Conservation (phyloP, 1,140 invertebrate genomes). For the Mycetomoellerius zeteki region DNA sequence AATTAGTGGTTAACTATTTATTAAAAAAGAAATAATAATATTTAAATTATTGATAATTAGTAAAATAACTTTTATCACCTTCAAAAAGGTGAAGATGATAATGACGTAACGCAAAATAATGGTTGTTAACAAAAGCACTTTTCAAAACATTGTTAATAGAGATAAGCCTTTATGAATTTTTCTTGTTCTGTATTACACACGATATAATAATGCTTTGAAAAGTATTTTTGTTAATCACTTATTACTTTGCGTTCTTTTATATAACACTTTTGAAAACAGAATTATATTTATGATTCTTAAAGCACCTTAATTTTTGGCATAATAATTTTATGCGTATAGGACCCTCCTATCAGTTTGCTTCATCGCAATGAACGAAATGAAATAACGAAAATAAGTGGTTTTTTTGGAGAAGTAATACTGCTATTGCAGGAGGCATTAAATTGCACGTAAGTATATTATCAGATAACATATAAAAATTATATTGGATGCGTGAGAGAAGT, state of each 20-base stretch:
- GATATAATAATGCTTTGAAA: not conserved
- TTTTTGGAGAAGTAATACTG: constrained; percentile 83
- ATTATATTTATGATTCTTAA: constrained; percentile 4
- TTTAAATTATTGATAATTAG: constrained; percentile 1
- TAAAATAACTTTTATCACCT: not conserved
- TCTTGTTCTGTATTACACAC: not conserved
- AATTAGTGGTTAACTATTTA: not conserved
- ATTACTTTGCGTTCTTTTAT: not conserved
- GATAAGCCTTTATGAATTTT: not conserved
- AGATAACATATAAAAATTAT: not conserved
- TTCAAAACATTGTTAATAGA: too few species aligned
- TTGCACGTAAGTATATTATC: constrained; percentile 82
- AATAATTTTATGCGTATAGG: constrained; percentile 70
- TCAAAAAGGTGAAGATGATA: too few species aligned
- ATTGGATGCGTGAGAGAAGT: not conserved
- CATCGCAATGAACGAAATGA: constrained; percentile 69
- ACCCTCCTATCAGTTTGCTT: constrained; percentile 82
- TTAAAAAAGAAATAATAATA: not conserved
- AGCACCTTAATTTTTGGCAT: not conserved
- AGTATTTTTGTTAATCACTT: not conserved
- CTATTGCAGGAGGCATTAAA: constrained; percentile 83
- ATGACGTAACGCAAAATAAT: too few species aligned
- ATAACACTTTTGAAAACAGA: not conserved
- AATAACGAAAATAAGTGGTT: constrained; percentile 80
- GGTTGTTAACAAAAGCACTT: too few species aligned